Percentiles rank a stretch among this genome's conserved stretches.
Evolutionary conservation across 2,797 vertebrate species (phyloP).

Genomic region (Helostoma temminkii): DNA sequence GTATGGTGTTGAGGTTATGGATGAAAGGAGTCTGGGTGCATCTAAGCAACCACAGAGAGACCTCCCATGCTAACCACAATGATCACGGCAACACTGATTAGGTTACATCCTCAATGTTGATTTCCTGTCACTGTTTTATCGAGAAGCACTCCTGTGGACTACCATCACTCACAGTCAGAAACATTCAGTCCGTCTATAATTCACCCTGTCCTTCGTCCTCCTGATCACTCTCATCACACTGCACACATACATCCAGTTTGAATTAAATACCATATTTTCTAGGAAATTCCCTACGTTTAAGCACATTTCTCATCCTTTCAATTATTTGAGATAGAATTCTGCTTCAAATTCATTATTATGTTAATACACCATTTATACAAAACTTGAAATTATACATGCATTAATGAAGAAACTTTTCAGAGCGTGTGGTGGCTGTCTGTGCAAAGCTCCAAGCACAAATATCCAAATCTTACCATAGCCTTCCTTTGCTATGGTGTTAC

Average conservation of each 20-base stretch:
- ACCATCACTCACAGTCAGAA: conserved; percentile 57
- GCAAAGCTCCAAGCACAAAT: conserved; percentile 51
- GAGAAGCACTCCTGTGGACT: conserved; percentile 44
- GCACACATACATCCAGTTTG: neutral
- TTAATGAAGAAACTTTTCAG: no score
- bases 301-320: no score
- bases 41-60: conserved; percentile 36
- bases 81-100: conserved; percentile 73
- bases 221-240: neutral
- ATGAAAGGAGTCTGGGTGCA: neutral
- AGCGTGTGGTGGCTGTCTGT: conserved; percentile 30
- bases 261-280: neutral
- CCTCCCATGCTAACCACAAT: conserved; percentile 42
- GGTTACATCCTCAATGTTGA: conserved; percentile 58
- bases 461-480: conserved; percentile 18
- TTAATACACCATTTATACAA: no score
- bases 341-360: no score
- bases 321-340: no score
- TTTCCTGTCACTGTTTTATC: conserved; percentile 61
- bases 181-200: conserved; percentile 44
- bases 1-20: no score
- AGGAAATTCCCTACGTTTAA: neutral
- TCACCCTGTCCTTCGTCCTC: conserved; percentile 31
- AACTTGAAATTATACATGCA: no score
- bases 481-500: conserved; percentile 46